A percentile compares a stretch with the other conserved stretches of the same genome.
Evolutionary conservation across 2,797 vertebrate genomes (phyloP).

Genomic region (Pipistrellus nathusii): DNA sequence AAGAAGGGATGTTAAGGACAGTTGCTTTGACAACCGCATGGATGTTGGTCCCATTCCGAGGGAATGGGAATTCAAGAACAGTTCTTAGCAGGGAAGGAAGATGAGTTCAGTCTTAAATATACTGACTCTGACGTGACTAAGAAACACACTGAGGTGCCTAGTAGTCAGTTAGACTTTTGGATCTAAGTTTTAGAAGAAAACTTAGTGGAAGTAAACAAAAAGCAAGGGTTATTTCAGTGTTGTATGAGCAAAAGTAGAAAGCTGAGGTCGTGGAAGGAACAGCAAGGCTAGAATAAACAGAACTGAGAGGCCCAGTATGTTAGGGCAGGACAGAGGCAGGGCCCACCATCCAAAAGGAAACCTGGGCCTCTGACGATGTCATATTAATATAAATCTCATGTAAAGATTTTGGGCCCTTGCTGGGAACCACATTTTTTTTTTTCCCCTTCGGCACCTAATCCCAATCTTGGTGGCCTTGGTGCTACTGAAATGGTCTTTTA

Average conservation of each 20-base stretch:
- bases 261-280: not conserved
- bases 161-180: not conserved
- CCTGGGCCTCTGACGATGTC: not conserved
- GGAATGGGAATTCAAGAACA: not conserved
- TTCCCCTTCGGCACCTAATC: not conserved
- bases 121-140: not conserved
- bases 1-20: not conserved
- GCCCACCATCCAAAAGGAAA: not conserved
- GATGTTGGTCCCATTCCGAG: not conserved
- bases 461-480: not conserved
- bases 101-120: not conserved
- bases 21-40: not conserved
- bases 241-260: not conserved
- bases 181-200: not conserved
- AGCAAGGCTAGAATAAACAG: not conserved
- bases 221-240: not conserved
- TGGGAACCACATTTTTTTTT: not conserved
- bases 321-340: not conserved
- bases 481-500: not conserved
- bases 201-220: not conserved
- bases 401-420: not conserved
- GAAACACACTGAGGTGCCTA: not conserved
- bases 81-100: not conserved
- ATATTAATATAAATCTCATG: not conserved
- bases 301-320: not conserved